Evolutionary conservation across 2,888 invertebrate species (phyloP), one percentile per base, ranked within the genome.

Genomic region (Watsonalla cultraria): DNA sequence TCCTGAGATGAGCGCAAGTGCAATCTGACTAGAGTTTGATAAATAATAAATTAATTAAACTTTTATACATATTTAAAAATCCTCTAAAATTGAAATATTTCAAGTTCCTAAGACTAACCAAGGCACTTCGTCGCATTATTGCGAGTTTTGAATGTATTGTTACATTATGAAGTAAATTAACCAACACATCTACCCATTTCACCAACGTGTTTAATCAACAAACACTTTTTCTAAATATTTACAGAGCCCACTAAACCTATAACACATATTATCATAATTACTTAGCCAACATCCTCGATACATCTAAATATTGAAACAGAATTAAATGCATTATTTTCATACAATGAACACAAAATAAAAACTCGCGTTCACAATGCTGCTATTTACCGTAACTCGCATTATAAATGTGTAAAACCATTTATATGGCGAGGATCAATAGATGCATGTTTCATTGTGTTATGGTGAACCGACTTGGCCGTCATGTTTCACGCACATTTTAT

Each of bases 381-480:
- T 89, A 90, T 90, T 90, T 90, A 89, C 83, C 82, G 86, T 85
- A 81, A 80, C 89, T 86, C 79, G 80, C 79, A 89, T 85, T 89
- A 90, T 90, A 88, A 88, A 90, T 90, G 90, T 90, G 89, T 90
- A 90, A 90, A 90, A 88, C 89, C 89, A 87, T 90, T 90, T 90
- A 90, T 89, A 89, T 86, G 81, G 83, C 78, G 76, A 77, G 78
- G 84, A 85, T 90, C 88, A 90, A 90, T 87, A 84, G 89, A 83
- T 76, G 82, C 82, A 86, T 84, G 84, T 86, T 86, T 74, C 86
- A 80, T 89, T 90, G 88, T 90, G 74, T 79, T 75, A 76, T 83
- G 90, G 90, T 89, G 87, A 89, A 90, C 90, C 90, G 83, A 85
- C 81, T 84, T 88, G 89, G 90, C 85, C 84, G 86, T 89, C 82